Base-by-base conservation (phyloP, 2,797 vertebrate species). In the Margarornis squamiger region DNA sequence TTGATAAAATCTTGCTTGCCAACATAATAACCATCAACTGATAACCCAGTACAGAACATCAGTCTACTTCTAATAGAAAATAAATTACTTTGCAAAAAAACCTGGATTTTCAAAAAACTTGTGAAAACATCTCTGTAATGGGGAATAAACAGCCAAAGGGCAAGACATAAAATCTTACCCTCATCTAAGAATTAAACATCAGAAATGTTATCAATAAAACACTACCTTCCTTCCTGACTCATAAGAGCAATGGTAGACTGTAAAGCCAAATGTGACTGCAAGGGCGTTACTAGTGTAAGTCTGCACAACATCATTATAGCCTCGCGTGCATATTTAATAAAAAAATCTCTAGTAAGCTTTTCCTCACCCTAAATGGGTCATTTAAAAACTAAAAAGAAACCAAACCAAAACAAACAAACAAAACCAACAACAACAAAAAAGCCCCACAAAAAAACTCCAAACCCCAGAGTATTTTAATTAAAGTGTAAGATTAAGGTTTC, bases 371-470 rank as follows among this genome's bases (percentile, higher is more conserved):
- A 62, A 68, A 66, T 14, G 20, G 10, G 8, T 75, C 16, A 66
- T 66, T 81, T 51, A 48, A 67, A 89, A 78, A 66, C 10, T 27
- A 11, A 45, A 57, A 32, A 34, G 39, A 9, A n/a, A 14, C 14
- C 21, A 19, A 15, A 18, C 49, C 10, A 54, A 52, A 30, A 19
- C 6, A 52, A 49, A 49, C 4, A 26, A 49, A 24, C 43, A 38
- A 79, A 26, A 3, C 2, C 2, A 62, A 17, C 26, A 9, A 39
- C 13, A 26, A 49, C 20, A 52, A 51, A 39, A 36, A 55, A 6
- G 0, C 12, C 4, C 1, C 3, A 12, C 18, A 21, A 38, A 1
- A 52, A 52, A 8, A 46, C 10, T 5, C 3, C 6, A 62, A 76
- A 36, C 0, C 0, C 9, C 6, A 27, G 7, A 72, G 11, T 75